Conservation (phyloP, 2,888 invertebrate genomes). For the Halictus quadricinctus region DNA sequence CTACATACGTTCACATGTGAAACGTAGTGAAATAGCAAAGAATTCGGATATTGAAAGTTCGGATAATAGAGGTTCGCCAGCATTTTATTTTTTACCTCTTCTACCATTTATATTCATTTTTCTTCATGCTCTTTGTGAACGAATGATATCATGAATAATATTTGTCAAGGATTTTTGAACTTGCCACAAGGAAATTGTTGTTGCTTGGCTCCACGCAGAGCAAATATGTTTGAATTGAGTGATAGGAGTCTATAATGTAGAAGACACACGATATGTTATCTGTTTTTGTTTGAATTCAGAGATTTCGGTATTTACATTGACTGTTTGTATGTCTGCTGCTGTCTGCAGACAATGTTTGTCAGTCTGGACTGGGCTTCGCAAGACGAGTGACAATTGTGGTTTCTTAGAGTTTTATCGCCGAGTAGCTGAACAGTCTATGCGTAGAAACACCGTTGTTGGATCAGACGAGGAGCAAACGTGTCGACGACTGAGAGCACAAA, state of each 20-base stretch:
- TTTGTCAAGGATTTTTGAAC: background rate
- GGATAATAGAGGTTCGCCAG: no score
- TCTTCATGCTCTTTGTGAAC: background rate
- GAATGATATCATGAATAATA: no score
- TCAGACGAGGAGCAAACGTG: background rate
- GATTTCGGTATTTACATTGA: background rate
- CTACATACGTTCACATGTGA: no score
- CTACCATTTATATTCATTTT: background rate
- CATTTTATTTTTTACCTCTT: background rate
- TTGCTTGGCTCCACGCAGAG: background rate
- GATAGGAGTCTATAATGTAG: background rate
- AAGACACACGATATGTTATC: background rate
- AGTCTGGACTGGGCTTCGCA: background rate
- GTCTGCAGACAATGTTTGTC: background rate
- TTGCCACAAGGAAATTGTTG: constrained; percentile 5
- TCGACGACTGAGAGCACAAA: constrained; percentile 33
- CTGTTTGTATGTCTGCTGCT: background rate
- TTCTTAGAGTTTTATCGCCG: constrained; percentile 22
- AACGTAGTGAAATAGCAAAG: no score
- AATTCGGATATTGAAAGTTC: no score
- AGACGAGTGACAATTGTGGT: constrained; percentile 15
- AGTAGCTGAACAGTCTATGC: constrained; percentile 12
- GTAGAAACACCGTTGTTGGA: background rate
- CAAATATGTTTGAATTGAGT: background rate
- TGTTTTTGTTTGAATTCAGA: background rate